phyloP scores from a whole-genome alignment of 2,888 invertebrate genomes.

The Lepetodrilus schrolli region DNA sequence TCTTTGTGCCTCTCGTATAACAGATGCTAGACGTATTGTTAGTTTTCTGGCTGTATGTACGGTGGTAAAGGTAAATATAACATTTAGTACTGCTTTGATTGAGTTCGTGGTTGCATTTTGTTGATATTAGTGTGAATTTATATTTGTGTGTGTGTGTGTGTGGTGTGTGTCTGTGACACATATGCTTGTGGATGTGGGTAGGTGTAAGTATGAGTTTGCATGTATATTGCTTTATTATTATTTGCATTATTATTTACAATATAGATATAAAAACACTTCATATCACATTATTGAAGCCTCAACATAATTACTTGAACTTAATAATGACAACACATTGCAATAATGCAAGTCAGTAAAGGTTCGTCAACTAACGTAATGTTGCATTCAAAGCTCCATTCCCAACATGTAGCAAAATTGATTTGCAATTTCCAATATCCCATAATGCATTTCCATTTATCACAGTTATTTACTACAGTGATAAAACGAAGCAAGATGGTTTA shows the following conservation, averaged over 20 bases:
- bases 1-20: conserved; percentile 2
- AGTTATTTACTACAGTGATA: conserved; percentile 4
- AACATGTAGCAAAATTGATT: neutral
- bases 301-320: neutral
- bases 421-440: neutral
- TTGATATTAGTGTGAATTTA: neutral
- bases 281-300: no score
- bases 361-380: no score
- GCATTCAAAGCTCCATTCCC: conserved; percentile 7
- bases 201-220: no score
- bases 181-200: no score
- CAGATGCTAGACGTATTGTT: neutral
- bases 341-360: no score
- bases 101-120: neutral
- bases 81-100: neutral
- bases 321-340: no score
- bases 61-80: neutral
- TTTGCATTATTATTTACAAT: no score
- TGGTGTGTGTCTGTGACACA: neutral
- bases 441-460: neutral
- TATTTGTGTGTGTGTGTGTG: neutral
- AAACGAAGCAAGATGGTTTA: neutral
- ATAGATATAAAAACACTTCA: no score
- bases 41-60: neutral
- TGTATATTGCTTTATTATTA: no score